Evolutionary conservation across 2,797 vertebrate species (phyloP), one percentile per base, ranked within the genome.

Genomic region (Epinephelus awoara): DNA sequence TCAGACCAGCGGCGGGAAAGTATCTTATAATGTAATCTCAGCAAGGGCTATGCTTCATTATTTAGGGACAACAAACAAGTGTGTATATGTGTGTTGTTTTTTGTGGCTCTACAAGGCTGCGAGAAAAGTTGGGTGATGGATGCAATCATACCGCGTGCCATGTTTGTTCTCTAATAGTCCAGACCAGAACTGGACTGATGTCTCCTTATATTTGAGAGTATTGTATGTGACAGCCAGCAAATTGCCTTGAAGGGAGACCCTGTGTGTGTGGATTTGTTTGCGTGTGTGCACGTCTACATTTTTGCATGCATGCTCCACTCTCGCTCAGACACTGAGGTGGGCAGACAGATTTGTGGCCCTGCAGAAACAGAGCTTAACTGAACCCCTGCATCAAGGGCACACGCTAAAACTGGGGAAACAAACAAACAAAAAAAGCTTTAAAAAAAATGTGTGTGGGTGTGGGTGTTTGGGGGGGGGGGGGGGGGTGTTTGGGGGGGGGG

Each of bases 1-100:
- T 79, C 85, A 89, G 82, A 84, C 58, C 13, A 14, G 79, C 21
- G 19, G 77, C 61, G 34, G 64, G 72, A 57, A 69, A 82, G 57
- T 71, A 67, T 84, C 73, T 82, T 52, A 85, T 79, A 82, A 89
- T 72, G 79, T 78, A 68, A 90, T 86, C 81, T 85, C 69, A 78
- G 86, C 81, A 76, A 84, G 81, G 72, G 67, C 69, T n/a, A 0
- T 13, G 38, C 67, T 91, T 74, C 77, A 85, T 90, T 87, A 90
- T 92, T 92, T 64, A 92, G 56, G 38, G 61, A 59, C 67, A 75
- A 85, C 69, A 90, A 88, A 85, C 38, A 44, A 40, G 44, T 57
- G 67, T 79, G 72, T 75, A 3, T 61, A n/a, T 65, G 51, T 67
- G 25, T 50, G 79, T 86, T 55, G 52, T 49, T 75, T 34, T 54